Evolutionary conservation across 2,888 invertebrate genomes (phyloP).

Genomic region (Drosophila hamatofila): DNA sequence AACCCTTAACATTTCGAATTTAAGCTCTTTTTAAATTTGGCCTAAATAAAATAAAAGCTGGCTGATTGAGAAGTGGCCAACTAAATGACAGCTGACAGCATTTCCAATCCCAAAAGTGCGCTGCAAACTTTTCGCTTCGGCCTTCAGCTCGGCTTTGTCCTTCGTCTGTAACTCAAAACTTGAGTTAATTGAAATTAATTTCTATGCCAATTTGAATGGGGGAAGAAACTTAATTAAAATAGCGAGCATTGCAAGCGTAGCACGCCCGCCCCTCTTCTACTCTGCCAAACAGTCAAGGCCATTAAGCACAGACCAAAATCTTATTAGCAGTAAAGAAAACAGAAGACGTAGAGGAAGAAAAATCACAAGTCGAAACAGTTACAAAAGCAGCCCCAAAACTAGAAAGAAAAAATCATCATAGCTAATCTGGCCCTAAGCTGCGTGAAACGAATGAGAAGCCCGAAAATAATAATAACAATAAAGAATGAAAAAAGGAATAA

Average conservation of each 20-base stretch:
- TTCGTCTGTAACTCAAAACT: constrained; percentile 44
- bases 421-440: constrained; percentile 80
- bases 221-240: constrained; percentile 74
- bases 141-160: constrained; percentile 38
- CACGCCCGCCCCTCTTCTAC: background rate
- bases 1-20: background rate
- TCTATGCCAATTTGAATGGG: constrained; percentile 75
- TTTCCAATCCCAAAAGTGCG: constrained; percentile 54
- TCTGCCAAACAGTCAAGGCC: constrained; percentile 54
- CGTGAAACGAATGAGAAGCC: constrained; percentile 80
- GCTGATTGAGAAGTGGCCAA: constrained; percentile 27
- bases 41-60: constrained; percentile 21
- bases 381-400: constrained; percentile 28
- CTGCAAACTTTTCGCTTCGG: constrained; percentile 57
- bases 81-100: constrained; percentile 37
- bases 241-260: constrained; percentile 12
- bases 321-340: constrained; percentile 81
- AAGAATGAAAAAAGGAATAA: constrained; percentile 29
- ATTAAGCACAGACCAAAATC: constrained; percentile 73
- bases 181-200: constrained; percentile 79
- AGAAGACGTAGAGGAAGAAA: constrained; percentile 32
- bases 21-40: background rate
- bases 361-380: constrained; percentile 58
- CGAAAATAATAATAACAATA: constrained; percentile 78
- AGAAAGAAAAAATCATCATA: constrained; percentile 47